Conservation (phyloP, 2,797 vertebrate genomes). For the Antrozous pallidus region DNA sequence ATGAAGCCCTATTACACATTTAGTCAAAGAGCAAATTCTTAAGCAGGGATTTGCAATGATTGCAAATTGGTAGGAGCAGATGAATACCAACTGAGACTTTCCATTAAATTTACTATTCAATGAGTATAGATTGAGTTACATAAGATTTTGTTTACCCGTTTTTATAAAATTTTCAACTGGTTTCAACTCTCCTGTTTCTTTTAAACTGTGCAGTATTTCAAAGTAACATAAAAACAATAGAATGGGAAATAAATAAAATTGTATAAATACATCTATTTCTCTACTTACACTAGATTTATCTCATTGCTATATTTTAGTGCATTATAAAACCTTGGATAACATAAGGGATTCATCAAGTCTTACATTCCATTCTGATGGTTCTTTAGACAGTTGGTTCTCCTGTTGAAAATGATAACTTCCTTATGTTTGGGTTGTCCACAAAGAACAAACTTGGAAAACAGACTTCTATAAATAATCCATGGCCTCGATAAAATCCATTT, state of each 20-base stretch:
- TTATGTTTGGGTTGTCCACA: not conserved
- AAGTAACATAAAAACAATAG: slow-evolving; percentile 15
- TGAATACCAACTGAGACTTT: not conserved
- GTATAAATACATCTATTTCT: not conserved
- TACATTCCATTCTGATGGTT: not conserved
- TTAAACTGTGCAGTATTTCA: not conserved
- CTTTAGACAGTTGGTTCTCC: not conserved
- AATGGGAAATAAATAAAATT: slow-evolving; percentile 17
- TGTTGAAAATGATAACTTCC: not conserved
- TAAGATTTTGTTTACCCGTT: slow-evolving; percentile 38
- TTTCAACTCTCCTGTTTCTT: not conserved
- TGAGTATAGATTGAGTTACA: not conserved
- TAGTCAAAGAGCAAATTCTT: slow-evolving; percentile 25
- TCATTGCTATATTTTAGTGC: not conserved
- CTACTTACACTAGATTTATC: not conserved
- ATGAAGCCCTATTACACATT: not conserved
- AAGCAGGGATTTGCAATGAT: not conserved
- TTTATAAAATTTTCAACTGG: slow-evolving; percentile 50
- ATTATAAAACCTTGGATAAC: slow-evolving; percentile 20
- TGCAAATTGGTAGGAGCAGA: slow-evolving; percentile 22
- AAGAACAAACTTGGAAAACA: not conserved
- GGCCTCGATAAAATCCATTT: slow-evolving; percentile 40
- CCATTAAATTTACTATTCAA: slow-evolving; percentile 47
- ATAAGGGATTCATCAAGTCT: slow-evolving; percentile 8
- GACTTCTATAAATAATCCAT: not conserved